A percentile compares a stretch with the other conserved stretches of the same genome.
These are phyloP conservation scores for Cybosia mesomella DNA, from an alignment of 2,888 invertebrate genomes.

Conservation along the genomic window DNA sequence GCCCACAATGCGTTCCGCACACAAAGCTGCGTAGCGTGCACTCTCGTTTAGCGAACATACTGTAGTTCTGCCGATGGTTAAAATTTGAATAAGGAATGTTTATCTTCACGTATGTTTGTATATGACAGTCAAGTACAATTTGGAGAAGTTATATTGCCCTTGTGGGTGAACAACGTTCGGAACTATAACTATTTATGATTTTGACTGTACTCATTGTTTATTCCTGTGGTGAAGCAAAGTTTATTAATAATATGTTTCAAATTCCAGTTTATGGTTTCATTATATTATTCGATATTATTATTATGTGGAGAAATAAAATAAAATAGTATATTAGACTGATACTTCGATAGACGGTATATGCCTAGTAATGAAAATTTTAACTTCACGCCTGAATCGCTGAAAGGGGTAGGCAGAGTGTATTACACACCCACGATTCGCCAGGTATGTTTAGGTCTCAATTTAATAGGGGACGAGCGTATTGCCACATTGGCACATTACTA, in stretches of 20 bases:
- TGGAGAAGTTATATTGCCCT: constrained; percentile 16
- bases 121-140: constrained; percentile 15
- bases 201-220: neutral
- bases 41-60: constrained; percentile 27
- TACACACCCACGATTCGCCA: no score
- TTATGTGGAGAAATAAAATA: neutral
- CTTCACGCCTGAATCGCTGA: no score
- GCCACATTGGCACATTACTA: no score
- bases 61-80: constrained; percentile 7
- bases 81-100: constrained; percentile 14
- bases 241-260: constrained; percentile 5
- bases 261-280: neutral
- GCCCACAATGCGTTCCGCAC: constrained; percentile 29
- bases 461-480: no score
- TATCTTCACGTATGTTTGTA: constrained; percentile 10
- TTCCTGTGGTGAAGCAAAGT: constrained; percentile 1
- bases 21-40: constrained; percentile 28
- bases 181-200: constrained; percentile 13
- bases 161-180: constrained; percentile 15
- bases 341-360: no score
- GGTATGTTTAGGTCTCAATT: no score
- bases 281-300: neutral
- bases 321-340: no score
- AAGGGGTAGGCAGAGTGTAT: no score
- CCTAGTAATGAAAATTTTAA: no score